Percentiles rank a stretch among this genome's conserved stretches.
Evolutionary conservation across 2,113 vertebrate genomes (phyloP).

Genomic region (Tenebrosternarchus preto): DNA sequence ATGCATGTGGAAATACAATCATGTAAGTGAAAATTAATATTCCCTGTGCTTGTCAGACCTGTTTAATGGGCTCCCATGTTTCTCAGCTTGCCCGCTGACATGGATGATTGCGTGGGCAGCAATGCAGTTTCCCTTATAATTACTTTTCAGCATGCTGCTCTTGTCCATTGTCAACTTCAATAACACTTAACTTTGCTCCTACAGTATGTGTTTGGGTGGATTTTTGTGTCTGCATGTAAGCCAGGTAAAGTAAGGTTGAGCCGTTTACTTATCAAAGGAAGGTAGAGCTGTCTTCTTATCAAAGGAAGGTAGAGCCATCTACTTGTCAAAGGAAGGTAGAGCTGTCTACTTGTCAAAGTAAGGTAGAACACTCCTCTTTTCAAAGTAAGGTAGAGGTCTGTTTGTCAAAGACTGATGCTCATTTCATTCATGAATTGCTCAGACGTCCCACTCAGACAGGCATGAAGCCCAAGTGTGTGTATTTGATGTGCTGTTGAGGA

Average conservation of each 20-base stretch:
- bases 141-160: conserved; percentile 64
- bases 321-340: no score
- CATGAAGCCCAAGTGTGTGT: background rate
- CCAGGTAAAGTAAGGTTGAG: conserved; percentile 43
- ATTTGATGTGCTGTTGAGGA: conserved; percentile 14
- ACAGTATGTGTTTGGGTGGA: conserved; percentile 10
- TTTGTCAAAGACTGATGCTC: background rate
- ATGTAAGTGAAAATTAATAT: conserved; percentile 66
- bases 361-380: no score
- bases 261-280: no score
- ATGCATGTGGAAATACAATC: conserved; percentile 63
- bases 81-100: conserved; percentile 67
- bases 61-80: conserved; percentile 65
- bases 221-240: conserved; percentile 15
- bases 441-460: background rate
- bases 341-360: no score
- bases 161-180: conserved; percentile 70
- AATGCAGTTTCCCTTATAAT: conserved; percentile 72
- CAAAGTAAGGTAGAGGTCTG: conserved; percentile 22
- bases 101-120: conserved; percentile 71
- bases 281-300: no score
- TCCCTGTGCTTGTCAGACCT: conserved; percentile 64
- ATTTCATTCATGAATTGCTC: conserved; percentile 9
- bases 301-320: conserved; percentile 26
- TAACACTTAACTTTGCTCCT: conserved; percentile 56